A percentile compares a stretch with the other conserved stretches of the same genome.
Evolutionary conservation across 2,888 invertebrate genomes (phyloP).

Genomic region (Pseudococcus longispinus): DNA sequence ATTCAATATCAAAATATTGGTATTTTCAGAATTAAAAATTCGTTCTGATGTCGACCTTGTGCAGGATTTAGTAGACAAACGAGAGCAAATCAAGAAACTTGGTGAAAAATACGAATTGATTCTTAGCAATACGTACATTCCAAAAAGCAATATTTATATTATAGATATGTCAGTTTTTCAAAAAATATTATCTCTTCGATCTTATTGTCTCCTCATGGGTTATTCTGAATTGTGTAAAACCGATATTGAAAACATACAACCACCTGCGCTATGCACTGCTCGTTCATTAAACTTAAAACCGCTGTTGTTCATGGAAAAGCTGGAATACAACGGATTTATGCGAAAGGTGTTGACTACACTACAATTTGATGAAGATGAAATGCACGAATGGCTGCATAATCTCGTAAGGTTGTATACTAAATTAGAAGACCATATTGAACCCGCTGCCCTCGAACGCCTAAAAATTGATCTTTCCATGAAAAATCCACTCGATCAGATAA

Average conservation of each 20-base stretch:
- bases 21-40: not conserved
- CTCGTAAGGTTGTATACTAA: not conserved
- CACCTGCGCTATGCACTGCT: not conserved
- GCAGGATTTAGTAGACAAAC: not conserved
- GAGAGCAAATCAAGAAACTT: not conserved
- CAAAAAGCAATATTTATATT: not conserved
- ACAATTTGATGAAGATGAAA: not conserved
- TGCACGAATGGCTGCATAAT: not conserved
- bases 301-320: not conserved
- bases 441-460: too few relatives aligned
- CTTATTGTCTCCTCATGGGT: not conserved
- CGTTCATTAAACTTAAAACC: not conserved
- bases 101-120: not conserved
- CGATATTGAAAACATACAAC: not conserved
- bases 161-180: not conserved
- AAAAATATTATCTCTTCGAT: not conserved
- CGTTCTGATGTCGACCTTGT: not conserved
- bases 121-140: not conserved
- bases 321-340: not conserved
- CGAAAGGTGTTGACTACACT: not conserved
- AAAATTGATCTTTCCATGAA: too few relatives aligned
- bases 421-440: too few relatives aligned
- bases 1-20: not conserved
- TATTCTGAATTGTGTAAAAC: too few relatives aligned
- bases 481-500: too few relatives aligned